Conservation (phyloP, 1,140 invertebrate species). For the Anoplolepis gracilipes region DNA sequence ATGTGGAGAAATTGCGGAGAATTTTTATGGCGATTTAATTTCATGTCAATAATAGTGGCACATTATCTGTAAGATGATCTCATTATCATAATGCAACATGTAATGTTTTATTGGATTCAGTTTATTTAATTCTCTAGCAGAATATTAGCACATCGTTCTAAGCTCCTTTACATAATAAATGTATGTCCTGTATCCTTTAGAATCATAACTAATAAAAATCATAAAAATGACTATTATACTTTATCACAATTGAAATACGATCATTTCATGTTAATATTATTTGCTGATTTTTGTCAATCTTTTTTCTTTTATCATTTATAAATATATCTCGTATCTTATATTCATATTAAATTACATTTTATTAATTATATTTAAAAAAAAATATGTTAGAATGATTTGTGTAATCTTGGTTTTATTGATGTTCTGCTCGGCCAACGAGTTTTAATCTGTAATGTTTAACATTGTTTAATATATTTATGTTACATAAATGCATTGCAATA, state of each 20-base stretch:
- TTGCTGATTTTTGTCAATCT: background rate
- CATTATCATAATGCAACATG: conserved; percentile 14
- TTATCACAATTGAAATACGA: background rate
- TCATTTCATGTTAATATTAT: background rate
- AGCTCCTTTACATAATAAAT: conserved; percentile 51
- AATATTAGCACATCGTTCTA: conserved; percentile 17
- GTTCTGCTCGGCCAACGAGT: conserved; percentile 66
- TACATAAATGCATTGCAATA: background rate
- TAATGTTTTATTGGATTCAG: conserved; percentile 19
- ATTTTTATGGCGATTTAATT: background rate
- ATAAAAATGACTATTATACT: background rate
- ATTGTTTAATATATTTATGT: background rate
- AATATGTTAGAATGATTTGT: background rate
- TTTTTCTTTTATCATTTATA: background rate
- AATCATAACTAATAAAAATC: conserved; percentile 56
- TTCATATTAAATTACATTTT: background rate
- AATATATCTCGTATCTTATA: background rate
- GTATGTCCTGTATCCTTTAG: conserved; percentile 55
- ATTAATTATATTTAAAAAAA: conserved; percentile 12
- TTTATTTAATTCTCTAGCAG: conserved; percentile 44
- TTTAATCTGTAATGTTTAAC: conserved; percentile 64
- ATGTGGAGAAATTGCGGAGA: background rate
- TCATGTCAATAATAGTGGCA: conserved; percentile 9
- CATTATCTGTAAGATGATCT: conserved; percentile 43
- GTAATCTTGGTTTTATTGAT: conserved; percentile 18